Base-by-base conservation (phyloP, 2,113 vertebrate genomes). In the Gymnorhina tibicen region DNA sequence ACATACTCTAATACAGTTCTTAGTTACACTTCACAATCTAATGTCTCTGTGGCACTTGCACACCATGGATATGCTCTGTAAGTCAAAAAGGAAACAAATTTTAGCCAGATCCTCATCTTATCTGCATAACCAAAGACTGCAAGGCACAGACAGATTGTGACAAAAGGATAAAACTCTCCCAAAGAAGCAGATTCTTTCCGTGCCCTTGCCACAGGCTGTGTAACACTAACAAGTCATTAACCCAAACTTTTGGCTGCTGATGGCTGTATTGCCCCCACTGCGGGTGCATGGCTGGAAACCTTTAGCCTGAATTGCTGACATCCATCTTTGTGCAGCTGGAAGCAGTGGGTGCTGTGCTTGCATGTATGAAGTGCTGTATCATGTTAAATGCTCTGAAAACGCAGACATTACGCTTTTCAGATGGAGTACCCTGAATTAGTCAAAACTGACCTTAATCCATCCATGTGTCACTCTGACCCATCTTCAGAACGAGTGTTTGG, bases 381-480 rank as follows among this genome's bases (percentile, higher is more conserved):
- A 42, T 46, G 79, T 79, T 70, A 69, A 95, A 88, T 35, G 80
- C 89, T 93, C 76, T 30, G 79, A 64, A 85, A 76, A 76, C 13
- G 74, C 91, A 78, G 91, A 55, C 64, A 14, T 59, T 52, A 41
- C 0, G 17, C 89, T 91, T 68, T 91, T 82, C 58, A 49, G 77
- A 73, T 74, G 86, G 77, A 95, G 37, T 44, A 72, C 84, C 58
- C 87, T 27, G 74, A 95, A 91, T 94, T 64, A 95, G 91, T 85
- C 84, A 78, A 78, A 94, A 91, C 66, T 87, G 95, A 95, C 91
- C 89, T 96, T 87, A 26, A 96, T 91, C 94, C 88, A 77, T 86
- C 88, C 83, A 22, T 12, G 59, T 82, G 68, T 93, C 95, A 89
- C 89, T 88, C 77, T 72, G 58, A 73, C 77, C 91, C 81, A 23